Conservation (phyloP, 2,888 invertebrate species). For the Agonopterix heracliana region DNA sequence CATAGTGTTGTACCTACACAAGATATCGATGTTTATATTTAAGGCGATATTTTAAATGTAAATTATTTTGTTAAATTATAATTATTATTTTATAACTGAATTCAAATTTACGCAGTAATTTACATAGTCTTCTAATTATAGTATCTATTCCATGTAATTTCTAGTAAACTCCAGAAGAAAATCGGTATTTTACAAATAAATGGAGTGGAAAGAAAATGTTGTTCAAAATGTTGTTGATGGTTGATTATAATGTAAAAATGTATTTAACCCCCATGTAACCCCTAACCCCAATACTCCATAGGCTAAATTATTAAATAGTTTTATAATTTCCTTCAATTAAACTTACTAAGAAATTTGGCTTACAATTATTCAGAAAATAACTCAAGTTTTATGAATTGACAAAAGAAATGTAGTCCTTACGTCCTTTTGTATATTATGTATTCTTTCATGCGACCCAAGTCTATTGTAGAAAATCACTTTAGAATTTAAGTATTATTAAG, state of each 20-base stretch:
- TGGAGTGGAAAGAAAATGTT: conserved; percentile 21
- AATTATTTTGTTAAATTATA: no score
- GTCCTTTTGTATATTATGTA: no score
- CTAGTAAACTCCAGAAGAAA: background rate
- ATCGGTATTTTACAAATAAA: background rate
- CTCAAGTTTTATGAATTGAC: no score
- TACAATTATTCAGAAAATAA: conserved; percentile 35
- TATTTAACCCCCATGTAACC: conserved; percentile 60
- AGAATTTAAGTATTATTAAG: no score
- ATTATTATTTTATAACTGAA: no score
- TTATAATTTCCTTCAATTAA: conserved; percentile 2
- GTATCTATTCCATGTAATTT: background rate
- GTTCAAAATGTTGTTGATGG: conserved; percentile 61
- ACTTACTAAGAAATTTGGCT: conserved; percentile 45
- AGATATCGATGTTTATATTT: conserved; percentile 13
- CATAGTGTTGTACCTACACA: conserved; percentile 15
- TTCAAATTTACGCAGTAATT: no score
- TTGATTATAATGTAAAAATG: conserved; percentile 56
- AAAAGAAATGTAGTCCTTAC: no score
- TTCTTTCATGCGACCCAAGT: no score
- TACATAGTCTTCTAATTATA: no score
- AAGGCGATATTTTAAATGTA: no score
- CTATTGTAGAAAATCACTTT: conserved; percentile 6
- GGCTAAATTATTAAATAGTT: conserved; percentile 25
- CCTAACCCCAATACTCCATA: conserved; percentile 46